Evolutionary conservation across 2,888 invertebrate genomes (phyloP).

Genomic region (Morinoia aosen): DNA sequence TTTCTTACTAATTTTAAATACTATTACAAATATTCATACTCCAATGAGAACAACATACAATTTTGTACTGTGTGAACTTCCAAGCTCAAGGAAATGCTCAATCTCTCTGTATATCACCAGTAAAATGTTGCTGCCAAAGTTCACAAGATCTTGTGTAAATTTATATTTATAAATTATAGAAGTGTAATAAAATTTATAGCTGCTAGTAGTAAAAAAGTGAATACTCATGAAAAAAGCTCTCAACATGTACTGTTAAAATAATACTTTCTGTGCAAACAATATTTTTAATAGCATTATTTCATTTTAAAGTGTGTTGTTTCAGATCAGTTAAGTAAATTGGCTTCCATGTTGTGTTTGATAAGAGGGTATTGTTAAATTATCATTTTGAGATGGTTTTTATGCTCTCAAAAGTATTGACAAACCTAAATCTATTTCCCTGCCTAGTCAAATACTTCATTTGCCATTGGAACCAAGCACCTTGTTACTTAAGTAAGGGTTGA

Average conservation of each 20-base stretch:
- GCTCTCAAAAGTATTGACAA: not conserved
- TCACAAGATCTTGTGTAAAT: not conserved
- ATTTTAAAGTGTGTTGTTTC: not conserved
- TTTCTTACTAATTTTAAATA: not conserved
- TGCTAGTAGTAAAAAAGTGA: not conserved
- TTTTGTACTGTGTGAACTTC: not conserved
- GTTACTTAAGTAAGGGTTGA: not conserved
- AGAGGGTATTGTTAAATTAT: not conserved
- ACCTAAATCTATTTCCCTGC: not conserved
- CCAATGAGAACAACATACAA: not conserved
- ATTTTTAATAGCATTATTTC: not conserved
- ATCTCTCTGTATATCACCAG: not conserved
- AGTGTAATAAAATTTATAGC: not conserved
- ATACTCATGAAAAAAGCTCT: not conserved
- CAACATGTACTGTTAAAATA: not conserved
- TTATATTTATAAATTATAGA: conserved; percentile 12
- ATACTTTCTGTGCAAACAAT: not conserved
- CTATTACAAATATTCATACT: not conserved
- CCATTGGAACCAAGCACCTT: not conserved
- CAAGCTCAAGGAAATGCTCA: not conserved
- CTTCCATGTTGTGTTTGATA: too few relatives aligned
- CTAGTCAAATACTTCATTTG: not conserved
- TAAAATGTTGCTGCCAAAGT: not conserved
- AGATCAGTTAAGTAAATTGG: too few relatives aligned
- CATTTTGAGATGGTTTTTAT: not conserved